These are phyloP conservation scores for Drosophila nasuta DNA, from an alignment of 1,140 invertebrate genomes.

Conservation along the genomic window DNA sequence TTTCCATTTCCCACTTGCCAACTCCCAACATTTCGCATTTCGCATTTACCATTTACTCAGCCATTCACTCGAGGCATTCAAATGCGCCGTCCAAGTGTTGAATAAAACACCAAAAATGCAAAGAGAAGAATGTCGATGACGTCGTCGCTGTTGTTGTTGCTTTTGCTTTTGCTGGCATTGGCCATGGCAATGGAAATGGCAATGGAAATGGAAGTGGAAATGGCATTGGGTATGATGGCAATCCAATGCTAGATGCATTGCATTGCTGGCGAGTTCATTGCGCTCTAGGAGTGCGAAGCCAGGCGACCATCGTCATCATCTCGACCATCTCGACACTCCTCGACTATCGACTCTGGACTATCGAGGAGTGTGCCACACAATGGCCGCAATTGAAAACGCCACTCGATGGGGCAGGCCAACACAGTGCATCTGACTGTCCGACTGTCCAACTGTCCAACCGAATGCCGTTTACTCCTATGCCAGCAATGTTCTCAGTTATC, in stretches of 20 bases:
- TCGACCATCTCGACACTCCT: not conserved
- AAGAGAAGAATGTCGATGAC: slow-evolving; percentile 58
- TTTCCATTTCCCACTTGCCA: not conserved
- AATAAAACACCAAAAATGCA: slow-evolving; percentile 72
- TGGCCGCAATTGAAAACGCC: slow-evolving; percentile 68
- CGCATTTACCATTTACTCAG: too few species aligned
- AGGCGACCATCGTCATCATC: not conserved
- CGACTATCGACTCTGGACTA: not conserved
- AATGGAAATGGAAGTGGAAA: slow-evolving; percentile 26
- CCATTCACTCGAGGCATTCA: slow-evolving; percentile 44
- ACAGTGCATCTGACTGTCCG: slow-evolving; percentile 35
- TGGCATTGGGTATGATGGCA: slow-evolving; percentile 27
- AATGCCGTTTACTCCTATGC: slow-evolving; percentile 23
- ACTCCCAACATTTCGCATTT: too few species aligned
- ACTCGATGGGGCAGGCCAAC: slow-evolving; percentile 53
- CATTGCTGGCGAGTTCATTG: slow-evolving; percentile 40
- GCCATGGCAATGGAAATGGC: slow-evolving; percentile 27
- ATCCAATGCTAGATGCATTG: slow-evolving; percentile 32
- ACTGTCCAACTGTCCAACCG: not conserved
- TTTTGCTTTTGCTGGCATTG: slow-evolving; percentile 26
- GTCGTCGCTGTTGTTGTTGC: slow-evolving; percentile 43
- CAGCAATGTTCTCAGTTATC: slow-evolving; percentile 11
- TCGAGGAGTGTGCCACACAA: slow-evolving; percentile 45
- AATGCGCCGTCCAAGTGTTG: slow-evolving; percentile 62
- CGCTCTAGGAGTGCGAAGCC: slow-evolving; percentile 11